Evolutionary conservation across 2,113 vertebrate species (phyloP).

Genomic region (Hippocampus barbouri): DNA sequence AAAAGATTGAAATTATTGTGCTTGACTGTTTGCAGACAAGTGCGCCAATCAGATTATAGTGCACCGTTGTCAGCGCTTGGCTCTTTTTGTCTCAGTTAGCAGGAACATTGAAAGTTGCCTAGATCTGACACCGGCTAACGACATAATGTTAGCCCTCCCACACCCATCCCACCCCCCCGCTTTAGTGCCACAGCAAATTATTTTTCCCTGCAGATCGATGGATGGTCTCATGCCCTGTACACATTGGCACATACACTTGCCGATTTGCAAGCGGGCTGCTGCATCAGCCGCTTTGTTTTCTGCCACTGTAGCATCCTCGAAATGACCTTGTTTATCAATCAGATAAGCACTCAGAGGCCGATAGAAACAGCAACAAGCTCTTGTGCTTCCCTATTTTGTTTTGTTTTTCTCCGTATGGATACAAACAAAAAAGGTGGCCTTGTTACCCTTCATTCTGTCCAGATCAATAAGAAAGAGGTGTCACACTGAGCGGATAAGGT

Average conservation of each 20-base stretch:
- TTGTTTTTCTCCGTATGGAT: slow-evolving; percentile 19
- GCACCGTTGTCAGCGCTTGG: slow-evolving; percentile 24
- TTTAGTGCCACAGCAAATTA: slow-evolving; percentile 60
- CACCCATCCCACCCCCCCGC: background rate
- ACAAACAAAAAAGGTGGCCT: slow-evolving; percentile 41
- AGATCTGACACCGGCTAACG: slow-evolving; percentile 46
- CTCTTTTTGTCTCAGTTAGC: slow-evolving; percentile 42
- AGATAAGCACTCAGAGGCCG: slow-evolving; percentile 28
- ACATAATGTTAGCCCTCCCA: slow-evolving; percentile 36
- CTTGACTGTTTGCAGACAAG: background rate
- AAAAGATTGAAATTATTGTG: background rate
- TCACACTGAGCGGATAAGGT: slow-evolving; percentile 46
- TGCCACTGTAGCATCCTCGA: slow-evolving; percentile 8
- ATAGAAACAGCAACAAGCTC: slow-evolving; percentile 8
- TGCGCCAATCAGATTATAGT: slow-evolving; percentile 21
- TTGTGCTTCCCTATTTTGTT: slow-evolving; percentile 15
- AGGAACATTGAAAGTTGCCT: slow-evolving; percentile 52
- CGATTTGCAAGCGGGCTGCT: slow-evolving; percentile 38
- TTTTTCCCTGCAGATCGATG: slow-evolving; percentile 60
- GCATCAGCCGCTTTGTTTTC: slow-evolving; percentile 35
- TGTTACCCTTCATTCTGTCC: slow-evolving; percentile 20
- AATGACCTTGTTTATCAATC: slow-evolving; percentile 40
- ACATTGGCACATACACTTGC: slow-evolving; percentile 32
- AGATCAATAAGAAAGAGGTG: slow-evolving; percentile 55
- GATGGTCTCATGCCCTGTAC: slow-evolving; percentile 51